These are phyloP conservation scores for Heteractis magnifica DNA, from an alignment of 92 coral and sea anemone genomes.

Conservation along the genomic window DNA sequence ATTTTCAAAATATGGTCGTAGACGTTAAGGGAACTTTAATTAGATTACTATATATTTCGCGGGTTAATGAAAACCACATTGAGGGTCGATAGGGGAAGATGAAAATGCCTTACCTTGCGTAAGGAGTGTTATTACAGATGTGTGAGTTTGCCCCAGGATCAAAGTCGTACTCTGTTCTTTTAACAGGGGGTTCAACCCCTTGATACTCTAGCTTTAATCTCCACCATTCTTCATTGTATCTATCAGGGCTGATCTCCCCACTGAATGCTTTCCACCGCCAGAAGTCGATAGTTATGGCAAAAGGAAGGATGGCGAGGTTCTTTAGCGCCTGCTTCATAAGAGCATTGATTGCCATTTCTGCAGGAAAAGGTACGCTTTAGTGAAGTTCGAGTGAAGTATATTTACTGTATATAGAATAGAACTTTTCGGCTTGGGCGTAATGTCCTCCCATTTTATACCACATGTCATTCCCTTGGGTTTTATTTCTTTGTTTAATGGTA, in stretches of 20 bases:
- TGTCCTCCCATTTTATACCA: too few relatives aligned
- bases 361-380: neutral
- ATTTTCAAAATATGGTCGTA: too few relatives aligned
- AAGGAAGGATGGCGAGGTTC: slow-evolving; percentile 38
- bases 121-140: slow-evolving; percentile 43
- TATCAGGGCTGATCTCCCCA: slow-evolving; percentile 5
- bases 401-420: neutral
- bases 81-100: neutral
- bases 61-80: neutral
- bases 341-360: slow-evolving; percentile 12
- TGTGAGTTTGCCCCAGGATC: slow-evolving; percentile 44
- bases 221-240: slow-evolving; percentile 40
- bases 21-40: too few relatives aligned
- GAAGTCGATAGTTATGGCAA: slow-evolving; percentile 35
- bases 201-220: slow-evolving; percentile 28
- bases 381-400: neutral
- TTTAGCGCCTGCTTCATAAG: slow-evolving; percentile 35
- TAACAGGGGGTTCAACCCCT: slow-evolving; percentile 29
- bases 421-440: neutral
- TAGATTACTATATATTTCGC: too few relatives aligned
- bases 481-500: too few relatives aligned
- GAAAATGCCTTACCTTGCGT: slow-evolving; percentile 17
- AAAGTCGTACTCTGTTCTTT: slow-evolving; percentile 38
- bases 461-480: too few relatives aligned
- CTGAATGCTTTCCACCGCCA: slow-evolving; percentile 42